These are phyloP conservation scores for Aspidiotus rigidus DNA, from an alignment of 2,888 invertebrate genomes.

Conservation along the genomic window DNA sequence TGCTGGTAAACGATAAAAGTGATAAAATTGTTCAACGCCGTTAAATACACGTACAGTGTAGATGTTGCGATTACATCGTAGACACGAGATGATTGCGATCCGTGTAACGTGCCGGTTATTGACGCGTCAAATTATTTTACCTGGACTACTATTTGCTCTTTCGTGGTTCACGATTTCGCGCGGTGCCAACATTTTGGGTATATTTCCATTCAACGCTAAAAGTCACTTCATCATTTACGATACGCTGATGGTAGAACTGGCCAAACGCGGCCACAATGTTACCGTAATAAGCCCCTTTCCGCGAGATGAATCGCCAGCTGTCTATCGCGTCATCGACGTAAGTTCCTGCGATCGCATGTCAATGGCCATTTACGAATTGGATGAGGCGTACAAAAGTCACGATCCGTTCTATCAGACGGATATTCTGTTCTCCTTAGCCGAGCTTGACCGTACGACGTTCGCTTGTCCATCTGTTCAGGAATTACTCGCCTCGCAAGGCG, in stretches of 20 bases:
- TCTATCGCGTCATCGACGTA: slow-evolving; percentile 40
- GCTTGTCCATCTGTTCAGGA: not conserved
- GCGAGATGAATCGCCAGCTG: slow-evolving; percentile 36
- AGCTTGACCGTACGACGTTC: not conserved
- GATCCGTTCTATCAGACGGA: not conserved
- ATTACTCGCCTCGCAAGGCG: not conserved
- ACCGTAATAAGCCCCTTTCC: slow-evolving; percentile 39
- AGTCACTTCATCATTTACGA: slow-evolving; percentile 39
- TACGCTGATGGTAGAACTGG: slow-evolving; percentile 39
- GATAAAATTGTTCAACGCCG: too few species aligned
- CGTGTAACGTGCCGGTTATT: too few species aligned
- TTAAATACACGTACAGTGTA: too few species aligned
- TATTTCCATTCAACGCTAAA: slow-evolving; percentile 39
- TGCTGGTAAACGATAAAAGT: too few species aligned
- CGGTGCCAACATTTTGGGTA: slow-evolving; percentile 38
- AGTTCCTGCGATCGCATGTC: slow-evolving; percentile 32
- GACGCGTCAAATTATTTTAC: too few species aligned
- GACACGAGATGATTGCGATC: too few species aligned
- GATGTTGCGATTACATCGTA: too few species aligned
- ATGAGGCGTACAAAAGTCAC: slow-evolving; percentile 1
- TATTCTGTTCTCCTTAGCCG: slow-evolving; percentile 4
- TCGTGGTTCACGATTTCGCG: too few species aligned
- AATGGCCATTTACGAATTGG: not conserved
- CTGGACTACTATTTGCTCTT: too few species aligned
- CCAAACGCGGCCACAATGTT: slow-evolving; percentile 40